A percentile compares a stretch with the other conserved stretches of the same genome.
phyloP scores from a whole-genome alignment of 2,797 vertebrate species.

The Myotis daubentonii region DNA sequence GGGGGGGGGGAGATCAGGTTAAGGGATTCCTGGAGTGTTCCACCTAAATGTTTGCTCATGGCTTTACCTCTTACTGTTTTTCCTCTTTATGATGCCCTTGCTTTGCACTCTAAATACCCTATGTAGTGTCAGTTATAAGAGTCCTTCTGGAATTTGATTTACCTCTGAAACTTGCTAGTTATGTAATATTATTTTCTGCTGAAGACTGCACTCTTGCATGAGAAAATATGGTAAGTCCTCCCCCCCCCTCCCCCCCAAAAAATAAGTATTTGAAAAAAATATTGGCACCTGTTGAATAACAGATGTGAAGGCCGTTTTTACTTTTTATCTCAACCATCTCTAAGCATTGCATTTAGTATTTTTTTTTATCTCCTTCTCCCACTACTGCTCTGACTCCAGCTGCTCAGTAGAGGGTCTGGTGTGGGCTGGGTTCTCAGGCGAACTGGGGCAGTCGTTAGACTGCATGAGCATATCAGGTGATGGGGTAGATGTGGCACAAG shows the following conservation, averaged over 20 bases:
- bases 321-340: neutral
- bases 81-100: neutral
- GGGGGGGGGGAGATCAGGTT: neutral
- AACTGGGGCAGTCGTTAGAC: neutral
- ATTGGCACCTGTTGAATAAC: neutral
- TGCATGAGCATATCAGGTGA: neutral
- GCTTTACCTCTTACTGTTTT: neutral
- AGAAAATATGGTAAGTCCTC: neutral
- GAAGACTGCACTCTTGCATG: neutral
- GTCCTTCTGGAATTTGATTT: constrained; percentile 16
- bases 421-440: neutral
- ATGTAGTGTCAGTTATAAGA: neutral
- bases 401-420: neutral
- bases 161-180: neutral
- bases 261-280: neutral
- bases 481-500: neutral
- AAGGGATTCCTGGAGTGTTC: neutral
- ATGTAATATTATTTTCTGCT: neutral
- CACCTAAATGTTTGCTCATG: neutral
- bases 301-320: neutral
- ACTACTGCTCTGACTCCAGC: neutral
- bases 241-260: neutral
- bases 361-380: neutral
- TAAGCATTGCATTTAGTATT: neutral
- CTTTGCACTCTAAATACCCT: neutral